These are phyloP conservation scores for Tauraco hartlaubi DNA, from an alignment of 2,797 vertebrate species.

Conservation along the genomic window DNA sequence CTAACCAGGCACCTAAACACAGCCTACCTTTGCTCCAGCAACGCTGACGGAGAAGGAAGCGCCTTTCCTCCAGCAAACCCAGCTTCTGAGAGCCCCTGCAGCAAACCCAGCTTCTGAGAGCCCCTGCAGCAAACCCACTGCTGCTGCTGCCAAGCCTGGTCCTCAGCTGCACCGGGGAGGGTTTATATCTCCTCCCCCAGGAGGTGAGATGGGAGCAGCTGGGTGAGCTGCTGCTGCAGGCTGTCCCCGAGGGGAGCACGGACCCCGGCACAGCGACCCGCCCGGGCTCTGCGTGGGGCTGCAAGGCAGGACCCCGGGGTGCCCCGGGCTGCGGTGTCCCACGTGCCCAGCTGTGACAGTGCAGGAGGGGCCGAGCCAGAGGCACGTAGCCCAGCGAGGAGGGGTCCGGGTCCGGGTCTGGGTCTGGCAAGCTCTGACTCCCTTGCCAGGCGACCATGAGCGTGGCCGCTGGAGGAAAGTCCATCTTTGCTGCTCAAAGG, in stretches of 20 bases:
- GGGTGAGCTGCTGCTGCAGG: background rate
- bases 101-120: background rate
- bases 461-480: background rate
- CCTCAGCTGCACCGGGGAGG: background rate
- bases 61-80: background rate
- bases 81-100: too few relatives aligned
- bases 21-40: background rate
- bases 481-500: background rate
- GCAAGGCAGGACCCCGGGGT: background rate
- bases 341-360: background rate
- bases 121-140: background rate
- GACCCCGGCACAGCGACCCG: background rate
- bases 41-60: background rate
- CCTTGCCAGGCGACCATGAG: background rate
- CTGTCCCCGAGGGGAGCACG: background rate
- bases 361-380: background rate
- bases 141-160: background rate
- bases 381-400: fast-evolving
- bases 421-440: background rate
- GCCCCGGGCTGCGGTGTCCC: background rate
- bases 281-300: background rate
- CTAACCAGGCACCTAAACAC: background rate
- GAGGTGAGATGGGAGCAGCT: background rate
- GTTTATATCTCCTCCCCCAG: background rate
- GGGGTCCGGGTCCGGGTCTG: fast-evolving